Evolutionary conservation across 2,113 vertebrate species (phyloP).

Genomic region (Phrynocephalus versicolor): DNA sequence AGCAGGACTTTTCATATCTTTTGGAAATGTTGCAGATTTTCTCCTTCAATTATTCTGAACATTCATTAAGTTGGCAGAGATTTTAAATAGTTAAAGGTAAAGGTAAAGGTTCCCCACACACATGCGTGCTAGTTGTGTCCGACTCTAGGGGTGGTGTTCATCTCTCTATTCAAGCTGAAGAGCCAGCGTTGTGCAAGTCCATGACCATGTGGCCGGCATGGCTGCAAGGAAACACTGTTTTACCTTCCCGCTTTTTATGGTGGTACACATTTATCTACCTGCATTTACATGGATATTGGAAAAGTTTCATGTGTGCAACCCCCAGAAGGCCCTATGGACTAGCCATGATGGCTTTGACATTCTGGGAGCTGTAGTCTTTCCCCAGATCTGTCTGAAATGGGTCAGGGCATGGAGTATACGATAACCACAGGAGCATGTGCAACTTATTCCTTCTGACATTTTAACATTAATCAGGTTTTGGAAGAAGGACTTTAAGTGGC

Average conservation of each 20-base stretch:
- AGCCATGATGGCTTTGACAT: neutral
- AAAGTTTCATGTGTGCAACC: neutral
- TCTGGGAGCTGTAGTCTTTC: neutral
- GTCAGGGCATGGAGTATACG: neutral
- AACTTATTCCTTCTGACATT: neutral
- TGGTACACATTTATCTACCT: too few species aligned
- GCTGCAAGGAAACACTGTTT: too few species aligned
- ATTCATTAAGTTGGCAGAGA: neutral
- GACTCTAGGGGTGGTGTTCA: too few species aligned
- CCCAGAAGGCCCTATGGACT: neutral
- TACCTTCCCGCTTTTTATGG: too few species aligned
- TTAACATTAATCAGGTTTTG: neutral
- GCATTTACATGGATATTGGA: too few species aligned
- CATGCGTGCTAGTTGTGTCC: too few species aligned
- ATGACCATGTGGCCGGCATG: too few species aligned
- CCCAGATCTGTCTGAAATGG: too few species aligned
- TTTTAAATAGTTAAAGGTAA: neutral
- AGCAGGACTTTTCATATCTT: neutral
- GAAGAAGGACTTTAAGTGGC: neutral
- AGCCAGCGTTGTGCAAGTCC: too few species aligned
- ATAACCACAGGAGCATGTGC: neutral
- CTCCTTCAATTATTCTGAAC: neutral
- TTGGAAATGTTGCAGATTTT: neutral
- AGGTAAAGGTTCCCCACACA: too few species aligned
- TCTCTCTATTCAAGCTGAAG: too few species aligned